Evolutionary conservation across 2,113 vertebrate species (phyloP), one percentile per base, ranked within the genome.

Genomic region (Okapia johnstoni): DNA sequence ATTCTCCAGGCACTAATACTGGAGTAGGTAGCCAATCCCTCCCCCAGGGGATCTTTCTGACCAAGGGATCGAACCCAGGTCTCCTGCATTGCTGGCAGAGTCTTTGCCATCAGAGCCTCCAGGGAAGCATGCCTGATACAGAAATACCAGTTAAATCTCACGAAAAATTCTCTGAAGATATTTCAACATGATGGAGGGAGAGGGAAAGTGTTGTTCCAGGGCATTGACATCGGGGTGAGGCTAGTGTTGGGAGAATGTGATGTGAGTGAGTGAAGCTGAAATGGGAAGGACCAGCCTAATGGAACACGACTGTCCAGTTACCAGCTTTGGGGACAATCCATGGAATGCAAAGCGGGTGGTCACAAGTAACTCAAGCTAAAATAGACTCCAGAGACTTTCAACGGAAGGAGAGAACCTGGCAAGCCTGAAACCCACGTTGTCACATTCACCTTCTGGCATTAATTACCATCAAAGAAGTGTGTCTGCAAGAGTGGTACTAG

Each of bases 281-380:
- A 88, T 48, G 10, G 26, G 26, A 92, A 11, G 66, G 23, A 80
- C 16, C 9, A 54, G 26, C 14, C 46, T 63, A 8, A 16, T 14
- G 33, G 28, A 90, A 87, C 19, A n/a, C 66, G 70, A 57, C 30
- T 83, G 43, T 77, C 7, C 26, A 92, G 6, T 88, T 93, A 36
- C 76, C 55, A 46, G 84, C 55, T 83, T 61, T 61, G 61, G 76
- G 40, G 28, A 52, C 28, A 48, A 76, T 26, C 57, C 57, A 30
- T 33, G 52, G 83, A 89, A 94, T 50, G 79, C 43, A 73, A 89
- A 46, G 94, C 0, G 3, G 70, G 77, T 93, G 52, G 54, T 80
- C 81, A 92, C 40, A 95, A 93, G 89, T 85, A 92, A 94, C 40
- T 17, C 13, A 61, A 93, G 90, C 13, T 76, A 52, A 52, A 93